These are phyloP conservation scores for Takifugu bimaculatus DNA, from an alignment of 2,113 vertebrate genomes.

Conservation along the genomic window DNA sequence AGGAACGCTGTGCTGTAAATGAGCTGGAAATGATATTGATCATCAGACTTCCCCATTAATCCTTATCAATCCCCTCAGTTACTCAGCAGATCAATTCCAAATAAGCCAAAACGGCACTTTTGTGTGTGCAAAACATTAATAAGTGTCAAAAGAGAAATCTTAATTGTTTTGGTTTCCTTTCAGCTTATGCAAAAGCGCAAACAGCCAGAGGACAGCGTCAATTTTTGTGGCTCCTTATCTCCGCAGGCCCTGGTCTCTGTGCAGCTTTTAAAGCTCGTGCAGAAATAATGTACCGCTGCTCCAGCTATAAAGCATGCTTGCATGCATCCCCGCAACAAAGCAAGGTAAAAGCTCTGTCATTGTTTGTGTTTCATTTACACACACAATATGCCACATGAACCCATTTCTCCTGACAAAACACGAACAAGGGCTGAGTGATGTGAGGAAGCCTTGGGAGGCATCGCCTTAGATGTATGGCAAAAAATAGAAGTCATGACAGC, in stretches of 20 bases:
- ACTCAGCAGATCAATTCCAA: slow-evolving; percentile 42
- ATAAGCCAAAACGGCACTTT: slow-evolving; percentile 6
- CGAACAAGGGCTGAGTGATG: slow-evolving; percentile 2
- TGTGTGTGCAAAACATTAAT: slow-evolving; percentile 8
- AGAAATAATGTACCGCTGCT: slow-evolving; percentile 17
- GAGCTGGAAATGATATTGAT: slow-evolving; percentile 51
- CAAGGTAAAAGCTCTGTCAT: slow-evolving; percentile 32
- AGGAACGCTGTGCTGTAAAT: slow-evolving; percentile 45
- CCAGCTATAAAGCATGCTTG: slow-evolving; percentile 11
- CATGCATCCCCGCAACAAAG: slow-evolving; percentile 3
- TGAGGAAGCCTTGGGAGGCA: slow-evolving; percentile 12
- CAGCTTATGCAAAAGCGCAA: neutral
- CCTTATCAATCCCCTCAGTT: slow-evolving; percentile 37
- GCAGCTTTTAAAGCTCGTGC: slow-evolving; percentile 19
- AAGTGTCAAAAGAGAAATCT: neutral
- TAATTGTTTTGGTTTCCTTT: neutral
- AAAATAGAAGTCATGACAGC: slow-evolving; percentile 41
- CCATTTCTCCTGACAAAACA: slow-evolving; percentile 46
- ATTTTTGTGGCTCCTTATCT: slow-evolving; percentile 1
- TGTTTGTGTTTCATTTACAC: slow-evolving; percentile 35
- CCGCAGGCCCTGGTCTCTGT: neutral
- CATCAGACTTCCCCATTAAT: slow-evolving; percentile 36
- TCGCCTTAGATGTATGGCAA: slow-evolving; percentile 43
- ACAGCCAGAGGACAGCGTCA: neutral
- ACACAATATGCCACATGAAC: slow-evolving; percentile 27